A percentile compares a stretch with the other conserved stretches of the same genome.
Evolutionary conservation across 2,888 invertebrate species (phyloP).

Genomic region (Silvanus unidentatus): DNA sequence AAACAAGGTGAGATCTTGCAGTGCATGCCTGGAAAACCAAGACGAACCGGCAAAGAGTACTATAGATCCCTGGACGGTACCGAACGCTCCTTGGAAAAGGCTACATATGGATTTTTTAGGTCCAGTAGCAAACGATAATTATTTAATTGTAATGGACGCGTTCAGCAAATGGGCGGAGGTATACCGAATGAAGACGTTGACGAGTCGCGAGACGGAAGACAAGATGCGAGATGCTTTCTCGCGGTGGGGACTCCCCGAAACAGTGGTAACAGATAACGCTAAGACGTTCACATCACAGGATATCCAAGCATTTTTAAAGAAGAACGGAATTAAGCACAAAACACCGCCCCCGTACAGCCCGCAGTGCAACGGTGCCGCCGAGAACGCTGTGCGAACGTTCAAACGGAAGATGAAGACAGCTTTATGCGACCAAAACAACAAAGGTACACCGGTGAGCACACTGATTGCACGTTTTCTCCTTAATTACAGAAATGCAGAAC

Average conservation of each 20-base stretch:
- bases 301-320: too few species aligned
- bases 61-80: neutral
- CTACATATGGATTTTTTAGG: neutral
- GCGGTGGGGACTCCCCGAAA: neutral
- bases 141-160: constrained; percentile 3
- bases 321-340: too few species aligned
- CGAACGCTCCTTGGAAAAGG: neutral
- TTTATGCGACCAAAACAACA: neutral
- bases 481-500: too few species aligned
- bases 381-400: too few species aligned
- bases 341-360: too few species aligned
- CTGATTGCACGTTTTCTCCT: too few species aligned
- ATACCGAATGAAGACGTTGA: neutral
- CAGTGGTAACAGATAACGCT: constrained; percentile 2
- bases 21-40: neutral
- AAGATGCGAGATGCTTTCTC: constrained; percentile 2
- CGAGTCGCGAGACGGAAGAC: neutral
- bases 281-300: neutral
- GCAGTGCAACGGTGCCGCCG: too few species aligned
- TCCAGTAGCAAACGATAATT: neutral
- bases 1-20: neutral
- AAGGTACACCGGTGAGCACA: too few species aligned
- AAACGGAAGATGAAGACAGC: too few species aligned
- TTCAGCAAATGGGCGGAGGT: constrained; percentile 7
- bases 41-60: neutral